These are phyloP conservation scores for Rhinatrema bivittatum DNA, from an alignment of 2,797 vertebrate genomes.

Conservation along the genomic window DNA sequence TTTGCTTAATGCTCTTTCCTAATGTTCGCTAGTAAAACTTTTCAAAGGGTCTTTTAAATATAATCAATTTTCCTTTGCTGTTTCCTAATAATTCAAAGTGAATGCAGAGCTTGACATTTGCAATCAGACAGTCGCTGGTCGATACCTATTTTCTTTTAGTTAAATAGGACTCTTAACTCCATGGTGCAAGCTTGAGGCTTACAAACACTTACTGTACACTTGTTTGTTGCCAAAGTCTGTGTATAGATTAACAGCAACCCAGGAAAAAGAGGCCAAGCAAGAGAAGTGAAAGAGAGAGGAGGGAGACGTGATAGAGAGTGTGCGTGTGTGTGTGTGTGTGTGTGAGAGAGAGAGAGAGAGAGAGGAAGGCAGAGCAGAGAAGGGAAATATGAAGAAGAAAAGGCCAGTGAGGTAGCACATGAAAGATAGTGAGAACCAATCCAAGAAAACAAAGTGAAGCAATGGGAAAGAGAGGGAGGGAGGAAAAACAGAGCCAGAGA, in stretches of 20 bases:
- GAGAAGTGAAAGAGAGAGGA: too few relatives aligned
- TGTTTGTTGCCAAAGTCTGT: conserved; percentile 11
- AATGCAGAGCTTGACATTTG: conserved; percentile 37
- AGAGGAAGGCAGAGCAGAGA: too few relatives aligned
- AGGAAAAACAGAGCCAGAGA: too few relatives aligned
- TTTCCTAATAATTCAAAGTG: conserved; percentile 52
- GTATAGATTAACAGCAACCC: background rate
- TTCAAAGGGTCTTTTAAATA: conserved; percentile 50
- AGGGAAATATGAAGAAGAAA: too few relatives aligned
- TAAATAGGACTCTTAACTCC: conserved; percentile 52
- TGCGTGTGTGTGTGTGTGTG: too few relatives aligned
- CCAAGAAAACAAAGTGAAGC: too few relatives aligned
- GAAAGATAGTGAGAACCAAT: too few relatives aligned
- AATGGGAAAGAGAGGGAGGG: too few relatives aligned
- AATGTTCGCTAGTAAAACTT: conserved; percentile 43
- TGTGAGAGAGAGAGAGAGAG: too few relatives aligned
- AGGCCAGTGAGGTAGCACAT: too few relatives aligned
- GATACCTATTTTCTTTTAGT: conserved; percentile 56
- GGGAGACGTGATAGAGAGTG: too few relatives aligned
- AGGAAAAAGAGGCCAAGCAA: too few relatives aligned
- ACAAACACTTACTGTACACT: conserved; percentile 19
- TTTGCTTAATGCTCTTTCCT: conserved; percentile 47
- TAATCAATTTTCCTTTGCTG: conserved; percentile 47
- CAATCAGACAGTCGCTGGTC: conserved; percentile 50
- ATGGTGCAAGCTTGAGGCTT: conserved; percentile 28